Percentiles rank a stretch among this genome's conserved stretches.
Conservation (phyloP, 64 coral and sea anemone species). For the Stichodactyla mertensii region DNA sequence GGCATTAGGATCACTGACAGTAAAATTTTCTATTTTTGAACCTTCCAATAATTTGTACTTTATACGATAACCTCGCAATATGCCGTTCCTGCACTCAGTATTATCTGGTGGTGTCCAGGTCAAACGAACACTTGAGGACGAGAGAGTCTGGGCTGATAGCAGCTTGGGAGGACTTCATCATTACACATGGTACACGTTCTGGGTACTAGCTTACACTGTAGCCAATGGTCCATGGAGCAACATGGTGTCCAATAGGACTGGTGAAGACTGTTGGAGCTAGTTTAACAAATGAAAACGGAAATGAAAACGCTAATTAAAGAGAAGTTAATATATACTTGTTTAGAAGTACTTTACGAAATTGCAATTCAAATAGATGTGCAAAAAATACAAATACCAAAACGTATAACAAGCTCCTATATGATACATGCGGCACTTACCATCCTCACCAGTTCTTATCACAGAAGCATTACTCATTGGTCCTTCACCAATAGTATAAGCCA, state of each 20-base stretch:
- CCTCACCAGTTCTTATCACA: background rate
- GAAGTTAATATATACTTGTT: no score
- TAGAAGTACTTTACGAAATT: no score
- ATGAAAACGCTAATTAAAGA: no score
- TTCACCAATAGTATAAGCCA: background rate
- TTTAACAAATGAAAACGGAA: background rate
- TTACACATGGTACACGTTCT: no score
- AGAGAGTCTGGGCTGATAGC: background rate
- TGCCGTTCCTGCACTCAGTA: background rate
- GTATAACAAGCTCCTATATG: no score
- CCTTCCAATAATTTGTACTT: no score
- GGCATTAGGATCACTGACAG: background rate
- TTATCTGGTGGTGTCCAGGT: background rate
- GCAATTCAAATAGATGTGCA: no score
- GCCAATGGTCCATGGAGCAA: no score
- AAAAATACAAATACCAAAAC: no score
- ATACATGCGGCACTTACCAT: background rate
- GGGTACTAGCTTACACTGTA: no score
- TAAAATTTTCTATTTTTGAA: background rate
- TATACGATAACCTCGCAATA: background rate
- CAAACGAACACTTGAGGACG: slow-evolving; percentile 10
- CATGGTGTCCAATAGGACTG: no score
- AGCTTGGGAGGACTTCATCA: background rate
- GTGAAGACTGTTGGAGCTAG: background rate
- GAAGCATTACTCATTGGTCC: background rate